Percentiles rank a stretch among this genome's conserved stretches.
These are phyloP conservation scores for Oligia strigilis DNA, from an alignment of 2,888 invertebrate genomes.

Conservation along the genomic window DNA sequence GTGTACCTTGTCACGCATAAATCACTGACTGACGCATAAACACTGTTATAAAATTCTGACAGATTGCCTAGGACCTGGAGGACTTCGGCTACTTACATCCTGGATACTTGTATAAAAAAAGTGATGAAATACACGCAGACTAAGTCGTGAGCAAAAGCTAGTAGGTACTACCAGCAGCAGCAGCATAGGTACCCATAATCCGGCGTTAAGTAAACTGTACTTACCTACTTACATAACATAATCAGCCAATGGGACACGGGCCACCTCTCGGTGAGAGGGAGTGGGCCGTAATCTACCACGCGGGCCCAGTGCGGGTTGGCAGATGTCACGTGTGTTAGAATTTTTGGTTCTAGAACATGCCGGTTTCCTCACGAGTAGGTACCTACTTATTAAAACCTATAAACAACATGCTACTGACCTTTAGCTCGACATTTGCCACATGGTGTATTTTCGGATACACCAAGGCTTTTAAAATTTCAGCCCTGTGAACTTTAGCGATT, in stretches of 20 bases:
- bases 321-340: too few species aligned
- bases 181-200: not conserved
- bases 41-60: too few species aligned
- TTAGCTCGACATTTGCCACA: constrained; percentile 10
- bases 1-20: too few species aligned
- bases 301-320: too few species aligned
- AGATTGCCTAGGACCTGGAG: not conserved
- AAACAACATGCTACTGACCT: not conserved
- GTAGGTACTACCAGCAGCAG: not conserved
- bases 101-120: not conserved
- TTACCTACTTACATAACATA: too few species aligned
- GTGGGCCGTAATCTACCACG: too few species aligned
- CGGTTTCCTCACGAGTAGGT: too few species aligned
- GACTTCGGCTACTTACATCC: not conserved
- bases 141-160: not conserved
- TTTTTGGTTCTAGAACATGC: too few species aligned
- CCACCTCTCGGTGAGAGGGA: too few species aligned
- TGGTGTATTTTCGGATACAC: not conserved
- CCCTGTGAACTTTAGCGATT: constrained; percentile 27
- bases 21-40: too few species aligned
- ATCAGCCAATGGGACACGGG: too few species aligned
- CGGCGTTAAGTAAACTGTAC: not conserved
- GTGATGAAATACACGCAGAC: not conserved
- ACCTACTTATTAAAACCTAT: constrained; percentile 4
- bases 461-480: constrained; percentile 29